Percentiles rank a stretch among this genome's conserved stretches.
Evolutionary conservation across 2,888 invertebrate species (phyloP).

Genomic region (Hermaeophaga mercurialis): DNA sequence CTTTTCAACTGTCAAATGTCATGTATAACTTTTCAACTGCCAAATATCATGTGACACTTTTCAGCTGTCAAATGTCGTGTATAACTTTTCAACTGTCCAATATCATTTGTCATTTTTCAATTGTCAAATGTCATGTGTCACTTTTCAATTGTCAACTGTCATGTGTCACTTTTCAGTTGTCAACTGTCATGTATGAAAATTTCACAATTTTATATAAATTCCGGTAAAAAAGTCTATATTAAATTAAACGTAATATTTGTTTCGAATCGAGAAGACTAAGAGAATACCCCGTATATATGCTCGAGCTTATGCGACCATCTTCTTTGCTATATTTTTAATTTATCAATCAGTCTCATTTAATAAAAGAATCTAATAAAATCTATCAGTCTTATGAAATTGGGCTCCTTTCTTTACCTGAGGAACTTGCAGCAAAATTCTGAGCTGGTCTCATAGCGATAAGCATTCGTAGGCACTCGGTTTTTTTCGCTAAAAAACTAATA

Average conservation of each 20-base stretch:
- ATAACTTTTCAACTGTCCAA: too few relatives aligned
- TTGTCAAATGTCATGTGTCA: too few relatives aligned
- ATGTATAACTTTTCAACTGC: too few relatives aligned
- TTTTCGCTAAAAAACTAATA: slow-evolving; percentile 22
- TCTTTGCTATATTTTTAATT: slow-evolving; percentile 32
- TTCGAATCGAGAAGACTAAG: neutral
- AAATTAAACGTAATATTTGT: neutral
- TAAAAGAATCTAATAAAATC: slow-evolving; percentile 47
- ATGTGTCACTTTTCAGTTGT: too few relatives aligned
- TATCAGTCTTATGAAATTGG: slow-evolving; percentile 57
- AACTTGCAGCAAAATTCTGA: slow-evolving; percentile 54
- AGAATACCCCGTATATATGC: slow-evolving; percentile 9
- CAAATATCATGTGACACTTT: too few relatives aligned
- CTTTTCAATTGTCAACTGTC: too few relatives aligned
- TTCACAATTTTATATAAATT: too few relatives aligned
- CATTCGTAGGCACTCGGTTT: slow-evolving; percentile 52
- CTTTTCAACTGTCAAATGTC: too few relatives aligned
- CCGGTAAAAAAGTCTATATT: neutral
- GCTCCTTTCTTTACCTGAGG: slow-evolving; percentile 48
- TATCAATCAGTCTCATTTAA: slow-evolving; percentile 49
- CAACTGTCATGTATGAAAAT: too few relatives aligned
- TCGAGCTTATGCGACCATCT: slow-evolving; percentile 24
- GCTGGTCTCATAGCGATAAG: slow-evolving; percentile 46
- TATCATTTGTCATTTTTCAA: too few relatives aligned
- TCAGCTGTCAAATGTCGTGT: too few relatives aligned